Conservation (phyloP, 2,888 invertebrate genomes). For the Troides aeacus region DNA sequence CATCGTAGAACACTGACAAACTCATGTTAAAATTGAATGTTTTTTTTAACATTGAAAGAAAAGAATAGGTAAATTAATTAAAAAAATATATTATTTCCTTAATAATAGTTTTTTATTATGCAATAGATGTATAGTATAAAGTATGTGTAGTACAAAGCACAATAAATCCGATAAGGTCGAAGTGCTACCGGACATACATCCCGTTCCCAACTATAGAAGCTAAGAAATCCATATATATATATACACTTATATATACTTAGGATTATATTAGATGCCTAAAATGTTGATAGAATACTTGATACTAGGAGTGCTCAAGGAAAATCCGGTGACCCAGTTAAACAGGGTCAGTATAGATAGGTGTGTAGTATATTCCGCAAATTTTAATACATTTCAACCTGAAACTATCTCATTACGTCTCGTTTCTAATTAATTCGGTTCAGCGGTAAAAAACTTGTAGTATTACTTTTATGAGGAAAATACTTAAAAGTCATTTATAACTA, state of each 20-base stretch:
- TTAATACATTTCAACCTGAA: neutral
- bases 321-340: conserved; percentile 4
- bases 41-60: too few species aligned
- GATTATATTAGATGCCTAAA: neutral
- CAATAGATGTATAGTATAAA: too few species aligned
- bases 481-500: neutral
- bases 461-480: neutral
- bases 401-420: neutral
- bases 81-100: too few species aligned
- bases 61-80: too few species aligned
- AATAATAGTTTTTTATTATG: too few species aligned
- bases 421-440: too few species aligned
- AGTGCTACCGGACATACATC: too few species aligned
- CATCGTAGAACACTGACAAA: too few species aligned
- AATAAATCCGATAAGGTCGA: too few species aligned
- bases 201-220: neutral
- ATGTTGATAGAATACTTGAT: neutral
- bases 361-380: neutral
- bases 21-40: too few species aligned
- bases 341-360: neutral
- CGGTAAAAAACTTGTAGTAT: too few species aligned
- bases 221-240: neutral
- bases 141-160: neutral
- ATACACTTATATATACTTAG: neutral
- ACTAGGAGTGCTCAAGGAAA: conserved; percentile 6